phyloP scores from a whole-genome alignment of 2,888 invertebrate genomes.

The Agrochola circellaris region DNA sequence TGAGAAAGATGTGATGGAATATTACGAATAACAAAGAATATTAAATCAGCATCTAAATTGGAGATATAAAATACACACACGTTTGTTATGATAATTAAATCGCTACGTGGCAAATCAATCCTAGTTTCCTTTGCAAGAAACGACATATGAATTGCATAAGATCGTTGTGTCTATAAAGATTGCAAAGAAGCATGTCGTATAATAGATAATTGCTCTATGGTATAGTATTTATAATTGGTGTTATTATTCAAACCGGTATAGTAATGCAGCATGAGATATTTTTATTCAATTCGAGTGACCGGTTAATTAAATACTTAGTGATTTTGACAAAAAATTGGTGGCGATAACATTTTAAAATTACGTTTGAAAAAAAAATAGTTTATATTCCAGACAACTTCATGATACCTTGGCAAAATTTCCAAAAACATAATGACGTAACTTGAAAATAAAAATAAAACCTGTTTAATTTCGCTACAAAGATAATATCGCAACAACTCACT shows the following conservation, averaged over 20 bases:
- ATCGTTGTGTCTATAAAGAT: constrained; percentile 29
- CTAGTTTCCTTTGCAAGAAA: constrained; percentile 50
- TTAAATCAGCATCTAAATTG: constrained; percentile 28
- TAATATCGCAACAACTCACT: constrained; percentile 30
- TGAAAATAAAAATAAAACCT: constrained; percentile 11
- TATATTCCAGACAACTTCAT: constrained; percentile 20
- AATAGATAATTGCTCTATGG: constrained; percentile 32
- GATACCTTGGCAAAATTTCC: constrained; percentile 9
- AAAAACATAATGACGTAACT: constrained; percentile 10
- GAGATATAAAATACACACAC: constrained; percentile 44
- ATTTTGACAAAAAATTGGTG: not conserved
- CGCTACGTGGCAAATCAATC: constrained; percentile 23
- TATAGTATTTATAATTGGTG: constrained; percentile 33
- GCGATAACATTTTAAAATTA: not conserved
- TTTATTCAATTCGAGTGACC: not conserved
- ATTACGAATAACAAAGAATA: constrained; percentile 18
- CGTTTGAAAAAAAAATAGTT: not conserved
- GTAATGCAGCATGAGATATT: not conserved
- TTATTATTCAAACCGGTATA: constrained; percentile 27
- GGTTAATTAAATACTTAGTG: not conserved
- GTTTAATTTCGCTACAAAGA: constrained; percentile 26
- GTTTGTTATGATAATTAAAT: constrained; percentile 60
- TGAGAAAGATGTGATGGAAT: constrained; percentile 35
- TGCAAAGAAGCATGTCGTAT: constrained; percentile 25
- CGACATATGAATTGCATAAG: constrained; percentile 61